Evolutionary conservation across 35 echinoderm and acorn worm genomes (phyloP).

Genomic region (Diadema setosum): DNA sequence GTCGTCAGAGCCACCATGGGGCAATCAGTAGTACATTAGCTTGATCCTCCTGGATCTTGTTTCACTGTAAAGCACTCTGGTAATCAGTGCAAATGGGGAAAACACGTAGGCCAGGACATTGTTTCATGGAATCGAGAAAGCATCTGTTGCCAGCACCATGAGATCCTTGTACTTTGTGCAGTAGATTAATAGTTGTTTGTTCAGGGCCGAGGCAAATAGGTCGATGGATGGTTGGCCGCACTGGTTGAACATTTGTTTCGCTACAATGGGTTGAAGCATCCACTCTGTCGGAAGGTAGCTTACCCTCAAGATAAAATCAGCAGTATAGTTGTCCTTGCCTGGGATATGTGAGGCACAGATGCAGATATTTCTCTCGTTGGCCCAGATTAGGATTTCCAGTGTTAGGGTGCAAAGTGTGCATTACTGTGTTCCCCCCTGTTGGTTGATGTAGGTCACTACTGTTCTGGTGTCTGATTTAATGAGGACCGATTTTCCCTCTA

Average conservation of each 20-base stretch:
- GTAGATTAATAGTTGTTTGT: neutral
- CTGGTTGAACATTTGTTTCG: neutral
- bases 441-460: no score
- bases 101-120: no score
- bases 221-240: neutral
- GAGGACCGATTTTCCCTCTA: no score
- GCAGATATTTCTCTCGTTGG: neutral
- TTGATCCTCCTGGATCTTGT: neutral
- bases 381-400: constrained; percentile 18
- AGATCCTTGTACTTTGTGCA: no score
- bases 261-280: neutral
- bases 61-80: neutral
- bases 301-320: constrained; percentile 25
- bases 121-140: no score
- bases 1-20: neutral
- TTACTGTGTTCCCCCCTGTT: constrained; percentile 6
- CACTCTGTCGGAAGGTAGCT: neutral
- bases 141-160: no score
- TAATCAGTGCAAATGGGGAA: constrained; percentile 1
- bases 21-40: neutral
- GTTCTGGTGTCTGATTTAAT: no score
- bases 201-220: neutral
- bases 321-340: constrained; percentile 35
- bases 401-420: neutral
- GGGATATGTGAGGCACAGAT: neutral